These are phyloP conservation scores for Cryptocheilus praepositus DNA, from an alignment of 2,888 invertebrate genomes.

Conservation along the genomic window DNA sequence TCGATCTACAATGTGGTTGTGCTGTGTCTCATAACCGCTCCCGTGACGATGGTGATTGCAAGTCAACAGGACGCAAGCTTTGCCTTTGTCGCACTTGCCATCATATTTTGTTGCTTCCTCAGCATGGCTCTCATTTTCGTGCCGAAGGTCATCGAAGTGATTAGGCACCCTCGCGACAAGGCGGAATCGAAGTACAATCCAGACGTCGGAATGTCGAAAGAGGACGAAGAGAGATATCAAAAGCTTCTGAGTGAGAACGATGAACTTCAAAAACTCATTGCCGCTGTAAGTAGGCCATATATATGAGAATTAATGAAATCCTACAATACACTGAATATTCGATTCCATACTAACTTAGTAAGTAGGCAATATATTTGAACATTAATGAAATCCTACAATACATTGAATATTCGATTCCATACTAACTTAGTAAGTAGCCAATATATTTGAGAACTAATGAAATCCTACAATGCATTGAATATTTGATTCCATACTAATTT, in stretches of 20 bases:
- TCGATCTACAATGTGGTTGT: slow-evolving; percentile 99
- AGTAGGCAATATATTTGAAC: too few relatives aligned
- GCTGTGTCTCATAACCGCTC: slow-evolving; percentile 97
- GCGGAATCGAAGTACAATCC: slow-evolving; percentile 92
- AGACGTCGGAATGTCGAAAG: slow-evolving; percentile 87
- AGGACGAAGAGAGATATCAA: slow-evolving; percentile 96
- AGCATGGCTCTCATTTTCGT: slow-evolving; percentile 99
- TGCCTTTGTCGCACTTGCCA: slow-evolving; percentile 96
- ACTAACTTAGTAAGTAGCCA: too few relatives aligned
- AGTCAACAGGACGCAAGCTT: slow-evolving; percentile 98
- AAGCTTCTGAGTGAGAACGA: slow-evolving; percentile 96
- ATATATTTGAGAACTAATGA: too few relatives aligned
- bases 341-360: too few relatives aligned
- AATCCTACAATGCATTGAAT: too few relatives aligned
- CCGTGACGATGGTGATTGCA: slow-evolving; percentile 97
- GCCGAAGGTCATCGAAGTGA: slow-evolving; percentile 97
- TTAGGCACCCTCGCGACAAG: slow-evolving; percentile 91
- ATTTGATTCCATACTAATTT: too few relatives aligned
- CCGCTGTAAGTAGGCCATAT: slow-evolving; percentile 81
- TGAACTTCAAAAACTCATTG: slow-evolving; percentile 95
- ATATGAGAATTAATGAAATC: neutral
- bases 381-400: too few relatives aligned
- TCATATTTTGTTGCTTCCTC: slow-evolving; percentile 98
- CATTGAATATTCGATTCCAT: too few relatives aligned
- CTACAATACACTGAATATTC: too few relatives aligned